Base-by-base conservation (phyloP, 2,797 vertebrate genomes). In the Peromyscus eremicus region DNA sequence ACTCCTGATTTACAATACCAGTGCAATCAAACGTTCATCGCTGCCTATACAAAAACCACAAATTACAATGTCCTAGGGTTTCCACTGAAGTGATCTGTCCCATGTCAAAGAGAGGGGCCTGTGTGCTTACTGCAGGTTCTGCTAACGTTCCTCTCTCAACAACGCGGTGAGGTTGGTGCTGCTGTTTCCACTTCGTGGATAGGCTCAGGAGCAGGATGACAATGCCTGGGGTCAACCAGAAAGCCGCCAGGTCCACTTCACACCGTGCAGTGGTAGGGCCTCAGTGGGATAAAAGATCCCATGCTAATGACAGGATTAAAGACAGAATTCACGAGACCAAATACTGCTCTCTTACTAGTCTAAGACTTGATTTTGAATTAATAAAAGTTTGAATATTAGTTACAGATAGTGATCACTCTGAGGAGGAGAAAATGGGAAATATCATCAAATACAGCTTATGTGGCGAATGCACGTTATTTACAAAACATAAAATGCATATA, bases 371-470 rank as follows among this genome's bases (percentile, higher is more conserved):
- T 57, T 68, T 52, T 76, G 10, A 77, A 29, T 92, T 55, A 70
- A 52, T 68, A n/a, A 92, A 92, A 84, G 16, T n/a, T n/a, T 37
- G 52, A 90, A 52, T 60, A 27, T 66, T 62, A 91, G 34, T 62
- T 92, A 76, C 52, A 71, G 37, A 57, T 71, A 46, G 0, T 27
- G 55, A 81, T 46, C 14, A 5, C 11, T 80, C 68, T 80, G 64
- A 71, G 27, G 40, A 70, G n/a, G 32, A 49, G 60, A 94, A 75
- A 89, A 60, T 5, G 49, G 37, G 29, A 93, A 90, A 84, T 66
- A 52, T 55, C 60, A 92, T 49, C 29, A 88, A 68, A 85, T 83
- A 73, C 23, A 0, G 23, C 52, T 79, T 89, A 37, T 43, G 29
- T 57, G 43, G 77, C 4, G 6, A n/a, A 4, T 8, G 3, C 5